Evolutionary conservation across 2,888 invertebrate genomes (phyloP), one percentile per base, ranked within the genome.

Genomic region (Erpobdella octoculata): DNA sequence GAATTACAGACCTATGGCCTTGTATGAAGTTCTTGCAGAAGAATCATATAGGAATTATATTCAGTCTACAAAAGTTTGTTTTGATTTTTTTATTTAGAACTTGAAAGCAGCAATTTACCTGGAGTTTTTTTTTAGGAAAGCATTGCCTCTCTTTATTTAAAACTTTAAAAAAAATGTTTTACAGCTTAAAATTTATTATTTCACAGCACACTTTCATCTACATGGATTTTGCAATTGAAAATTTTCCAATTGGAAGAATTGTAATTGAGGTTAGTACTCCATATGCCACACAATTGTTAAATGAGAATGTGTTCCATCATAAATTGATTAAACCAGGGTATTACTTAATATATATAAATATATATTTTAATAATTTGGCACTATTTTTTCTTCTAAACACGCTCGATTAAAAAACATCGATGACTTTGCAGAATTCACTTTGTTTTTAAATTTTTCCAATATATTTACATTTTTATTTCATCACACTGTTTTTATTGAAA

Each of bases 1-100:
- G 62, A 81, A 83, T 71, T 82, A 79, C 76, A 74, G 82, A 68
- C 81, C 82, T 5, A 66, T 77, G 28, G 74, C 81, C 1, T 74
- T 83, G 12, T 81, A 80, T 68, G 73, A 78, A 59, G 80, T 81
- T 0, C 74, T 83, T 1, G 80, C 81, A 73, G 81, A 83, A 66
- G 79, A 83, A 71, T 78, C 79, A 5, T 82, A 82, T 73, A 80
- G 78, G 71, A 74, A 73, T 2, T 75, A 79, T 68, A 76, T 83
- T 5, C 80, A 80, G 74, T 77, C 78, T 1, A 78, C 76, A 77
- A 79, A 80, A 66, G 81, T 80, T 74, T 73, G 73, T 53, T 53
- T 6, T 2, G 21, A 5, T 53, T 21, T 53, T 53, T n/a, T 3
- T 25, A 53, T 53, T 4, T 8, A 53, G 8, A 25, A 53, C 21